phyloP scores from a whole-genome alignment of 1,140 invertebrate genomes.

The Polypedilum vanderplanki region DNA sequence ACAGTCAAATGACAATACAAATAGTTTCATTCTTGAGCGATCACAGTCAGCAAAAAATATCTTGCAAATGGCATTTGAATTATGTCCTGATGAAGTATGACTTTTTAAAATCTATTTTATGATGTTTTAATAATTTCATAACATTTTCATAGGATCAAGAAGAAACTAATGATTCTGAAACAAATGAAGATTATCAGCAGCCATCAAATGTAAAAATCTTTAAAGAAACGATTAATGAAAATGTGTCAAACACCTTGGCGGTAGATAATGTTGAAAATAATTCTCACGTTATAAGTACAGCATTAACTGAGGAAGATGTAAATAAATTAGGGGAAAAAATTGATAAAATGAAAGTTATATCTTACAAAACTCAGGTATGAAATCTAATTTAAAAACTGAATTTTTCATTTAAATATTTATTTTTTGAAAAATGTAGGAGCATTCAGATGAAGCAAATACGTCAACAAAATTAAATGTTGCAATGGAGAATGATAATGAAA shows the following conservation, averaged over 20 bases:
- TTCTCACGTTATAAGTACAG: neutral
- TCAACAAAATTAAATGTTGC: neutral
- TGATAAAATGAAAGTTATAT: neutral
- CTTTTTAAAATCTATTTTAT: slow-evolving; percentile 32
- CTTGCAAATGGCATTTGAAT: slow-evolving; percentile 71
- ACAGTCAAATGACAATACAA: slow-evolving; percentile 89
- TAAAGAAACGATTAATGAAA: neutral
- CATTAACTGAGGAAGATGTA: neutral
- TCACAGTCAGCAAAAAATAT: slow-evolving; percentile 89
- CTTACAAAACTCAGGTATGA: neutral
- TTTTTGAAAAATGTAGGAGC: neutral
- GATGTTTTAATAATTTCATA: neutral
- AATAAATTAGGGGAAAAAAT: slow-evolving; percentile 1
- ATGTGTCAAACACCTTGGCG: neutral
- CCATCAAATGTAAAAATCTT: neutral
- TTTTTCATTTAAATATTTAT: neutral
- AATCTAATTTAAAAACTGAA: neutral
- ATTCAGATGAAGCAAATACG: neutral
- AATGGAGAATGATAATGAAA: neutral
- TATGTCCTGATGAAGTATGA: slow-evolving; percentile 70
- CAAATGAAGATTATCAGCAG: slow-evolving; percentile 29
- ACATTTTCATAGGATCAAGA: slow-evolving; percentile 37
- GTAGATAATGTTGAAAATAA: neutral
- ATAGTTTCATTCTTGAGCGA: slow-evolving; percentile 89
- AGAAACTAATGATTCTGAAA: slow-evolving; percentile 43